Evolutionary conservation across 2,888 invertebrate genomes (phyloP), one percentile per base, ranked within the genome.

Genomic region (Mythimna loreyi): DNA sequence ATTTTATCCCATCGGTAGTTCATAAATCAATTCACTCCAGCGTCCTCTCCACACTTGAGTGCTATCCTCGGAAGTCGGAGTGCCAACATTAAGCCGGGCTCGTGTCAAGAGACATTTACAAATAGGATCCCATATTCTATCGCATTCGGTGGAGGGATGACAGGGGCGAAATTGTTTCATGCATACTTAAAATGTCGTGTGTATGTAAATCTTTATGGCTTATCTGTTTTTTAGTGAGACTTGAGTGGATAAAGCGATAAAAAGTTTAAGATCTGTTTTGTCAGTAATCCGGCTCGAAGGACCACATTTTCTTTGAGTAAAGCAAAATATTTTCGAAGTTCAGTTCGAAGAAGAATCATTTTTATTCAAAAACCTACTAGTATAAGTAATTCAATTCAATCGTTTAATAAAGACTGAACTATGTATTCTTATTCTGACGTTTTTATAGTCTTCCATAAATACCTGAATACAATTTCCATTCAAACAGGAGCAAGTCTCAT

Each of bases 101-200:
- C 36, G 16, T 28, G 45, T 65, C 60, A 63, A 75, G 67, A 64
- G 72, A 72, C 60, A 61, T 67, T 40, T 75, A 73, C 69, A 73
- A 75, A 76, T 79, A 64, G 63, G 62, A 67, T 76, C 5, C 23
- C 68, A 80, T 80, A 72, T 75, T 67, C 56, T 52, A 70, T 61
- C 64, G 65, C 67, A 67, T 73, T 71, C 68, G 60, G 63, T 76
- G n/a, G 7, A 59, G 57, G 57, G 45, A 55, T 67, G 75, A 75
- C 69, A 57, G 59, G 68, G 62, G 63, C 53, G 36, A 57, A 64
- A 74, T 75, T 78, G 78, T 80, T 73, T 78, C 60, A 75, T 78
- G 59, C 69, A 74, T 77, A 30, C 11, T 65, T 77, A 62, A 78
- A 43, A 8, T 49, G 33, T 36, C 65, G 25, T 50, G 50, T 52